Evolutionary conservation across 2,797 vertebrate species (phyloP), one percentile per base, ranked within the genome.

Genomic region (Protonibea diacanthus): DNA sequence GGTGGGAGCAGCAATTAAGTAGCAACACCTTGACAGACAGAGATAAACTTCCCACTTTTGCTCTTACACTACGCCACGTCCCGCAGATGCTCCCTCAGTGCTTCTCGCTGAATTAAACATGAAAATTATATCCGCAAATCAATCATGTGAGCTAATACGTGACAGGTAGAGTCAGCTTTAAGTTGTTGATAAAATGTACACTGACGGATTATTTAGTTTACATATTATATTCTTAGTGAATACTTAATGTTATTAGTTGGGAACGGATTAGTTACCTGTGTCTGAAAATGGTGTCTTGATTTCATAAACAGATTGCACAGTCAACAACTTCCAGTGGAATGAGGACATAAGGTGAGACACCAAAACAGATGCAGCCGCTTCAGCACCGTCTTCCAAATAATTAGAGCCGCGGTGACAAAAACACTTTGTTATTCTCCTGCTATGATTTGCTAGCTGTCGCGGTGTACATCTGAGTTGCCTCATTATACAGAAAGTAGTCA

Each of bases 401-500:
- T 93, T 92, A 91, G 88, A 90, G 88, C 79, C n/a, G 73, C 80
- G 9, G 78, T 87, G 88, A 90, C 90, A 92, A 89, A 92, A 90
- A 86, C 88, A 86, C 91, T 93, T 94, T 93, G 92, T 94, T 93
- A 90, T 90, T 86, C 76, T 85, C 64, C 80, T 78, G 40, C 87
- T 87, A 82, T 90, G 91, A 93, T 92, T 88, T 90, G 87, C 88
- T 89, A 76, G 92, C 88, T 94, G 94, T 93, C 92, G 89, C 80
- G 40, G 75, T 57, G 78, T 80, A 93, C 91, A 92, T 92, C 91
- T 82, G 90, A 93, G 87, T 83, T 42, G 80, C 88, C 92, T 94
- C 92, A 94, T 94, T 94, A 94, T 94, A 87, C 89, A 84, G 87
- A 86, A 90, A 85, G 86, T 87, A 85, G 68, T 92, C 87, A 92